Evolutionary conservation across 2,797 vertebrate species (phyloP), one percentile per base, ranked within the genome.

Genomic region (Graptemys geographica): DNA sequence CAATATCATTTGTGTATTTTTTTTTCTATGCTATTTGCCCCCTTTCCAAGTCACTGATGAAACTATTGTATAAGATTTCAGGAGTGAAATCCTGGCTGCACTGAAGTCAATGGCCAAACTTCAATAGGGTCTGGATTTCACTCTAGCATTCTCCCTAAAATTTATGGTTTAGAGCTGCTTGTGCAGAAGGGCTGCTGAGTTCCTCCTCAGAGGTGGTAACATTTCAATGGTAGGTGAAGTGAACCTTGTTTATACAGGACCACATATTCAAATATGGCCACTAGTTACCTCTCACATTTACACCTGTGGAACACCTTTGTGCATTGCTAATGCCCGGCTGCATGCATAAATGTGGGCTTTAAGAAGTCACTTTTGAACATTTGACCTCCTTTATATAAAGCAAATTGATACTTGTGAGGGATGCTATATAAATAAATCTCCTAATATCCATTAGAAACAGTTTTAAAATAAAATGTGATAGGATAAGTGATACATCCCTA

Each of bases 1-100:
- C 16, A 96, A 92, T 93, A 90, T 86, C 84, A 4, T 92, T 89
- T 94, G 90, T 49, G n/a, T 95, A 85, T 94, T 93, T 95, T 89
- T 84, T 84, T 91, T 31, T 18, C 94, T 83, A 81, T 83, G 47
- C 74, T 72, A 90, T 96, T 91, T 94, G 72, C 85, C 59, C 21
- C 86, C 23, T 91, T 91, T 55, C 37, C 2, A 0, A 91, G 31
- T 62, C 82, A 84, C 11, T 81, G 52, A 85, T 52, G 44, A 87
- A 90, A 89, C 7, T 59, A 90, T 37, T 86, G 82, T 79, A 82
- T n/a, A 96, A 86, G 55, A 84, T 83, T 85, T 91, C 37, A 84
- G 80, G 62, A 81, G 25, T 78, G 7, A 2, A 79, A n/a, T 69
- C 2, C 65, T 87, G 92, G 57, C 52, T 16, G 5, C 4, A 49